Evolutionary conservation across 2,113 vertebrate species (phyloP).

Genomic region (Nycticebus coucang): DNA sequence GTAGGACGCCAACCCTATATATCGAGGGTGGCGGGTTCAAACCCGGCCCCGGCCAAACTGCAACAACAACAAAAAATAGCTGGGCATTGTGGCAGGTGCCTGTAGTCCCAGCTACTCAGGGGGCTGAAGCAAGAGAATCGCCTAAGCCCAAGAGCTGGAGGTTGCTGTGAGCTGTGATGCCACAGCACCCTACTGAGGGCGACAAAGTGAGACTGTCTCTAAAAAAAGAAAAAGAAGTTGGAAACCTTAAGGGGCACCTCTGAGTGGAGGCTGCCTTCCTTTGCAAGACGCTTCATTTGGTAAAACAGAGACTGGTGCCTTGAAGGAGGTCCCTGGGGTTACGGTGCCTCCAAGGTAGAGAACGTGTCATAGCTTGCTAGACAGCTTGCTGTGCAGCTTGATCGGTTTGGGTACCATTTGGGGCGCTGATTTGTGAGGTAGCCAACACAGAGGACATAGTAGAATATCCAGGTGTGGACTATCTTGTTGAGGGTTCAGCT

Average conservation of each 20-base stretch:
- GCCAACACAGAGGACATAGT: background rate
- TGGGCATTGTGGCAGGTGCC: too few species aligned
- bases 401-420: background rate
- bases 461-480: background rate
- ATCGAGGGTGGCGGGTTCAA: too few species aligned
- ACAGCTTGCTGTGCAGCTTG: background rate
- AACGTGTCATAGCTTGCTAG: background rate
- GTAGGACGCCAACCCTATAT: too few species aligned
- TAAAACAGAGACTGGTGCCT: background rate
- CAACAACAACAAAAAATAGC: too few species aligned
- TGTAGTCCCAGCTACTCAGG: too few species aligned
- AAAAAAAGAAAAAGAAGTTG: background rate
- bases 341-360: background rate
- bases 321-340: background rate
- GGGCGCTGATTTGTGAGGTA: background rate
- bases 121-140: too few species aligned
- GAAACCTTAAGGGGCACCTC: background rate
- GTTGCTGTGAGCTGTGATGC: too few species aligned
- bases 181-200: too few species aligned
- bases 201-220: too few species aligned
- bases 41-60: too few species aligned
- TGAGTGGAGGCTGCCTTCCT: background rate
- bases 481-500: background rate
- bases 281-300: background rate
- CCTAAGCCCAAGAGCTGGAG: too few species aligned